Evolutionary conservation across 2,797 vertebrate genomes (phyloP).

Genomic region (Eulemur albifrons): DNA sequence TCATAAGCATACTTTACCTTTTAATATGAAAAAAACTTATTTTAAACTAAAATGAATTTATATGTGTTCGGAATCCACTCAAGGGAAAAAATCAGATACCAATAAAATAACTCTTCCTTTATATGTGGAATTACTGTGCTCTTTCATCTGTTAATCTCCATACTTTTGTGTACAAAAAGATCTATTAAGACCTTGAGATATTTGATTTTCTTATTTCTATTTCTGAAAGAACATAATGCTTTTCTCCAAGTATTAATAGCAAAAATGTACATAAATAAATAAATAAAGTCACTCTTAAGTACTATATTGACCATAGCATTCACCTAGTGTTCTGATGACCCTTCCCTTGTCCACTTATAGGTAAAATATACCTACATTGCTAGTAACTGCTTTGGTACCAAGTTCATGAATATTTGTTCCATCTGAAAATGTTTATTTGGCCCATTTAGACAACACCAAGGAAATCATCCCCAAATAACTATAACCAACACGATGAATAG

Average conservation of each 20-base stretch:
- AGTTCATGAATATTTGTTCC: not conserved
- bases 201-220: conserved; percentile 25
- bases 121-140: not conserved
- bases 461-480: conserved; percentile 44
- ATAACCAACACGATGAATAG: conserved; percentile 15
- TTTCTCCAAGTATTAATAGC: not conserved
- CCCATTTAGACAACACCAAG: conserved; percentile 33
- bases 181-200: conserved; percentile 5
- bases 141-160: not conserved
- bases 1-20: not conserved
- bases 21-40: not conserved
- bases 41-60: conserved; percentile 28
- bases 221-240: conserved; percentile 16
- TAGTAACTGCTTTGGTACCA: conserved; percentile 8
- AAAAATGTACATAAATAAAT: not conserved
- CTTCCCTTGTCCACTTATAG: not conserved
- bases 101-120: conserved; percentile 33
- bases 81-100: conserved; percentile 16
- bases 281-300: not conserved
- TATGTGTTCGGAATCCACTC: not conserved
- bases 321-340: not conserved
- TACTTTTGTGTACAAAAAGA: not conserved
- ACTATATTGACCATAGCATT: not conserved
- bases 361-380: not conserved
- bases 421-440: conserved; percentile 49